Conservation (phyloP, 2,888 invertebrate species). For the Drosophila picticornis region DNA sequence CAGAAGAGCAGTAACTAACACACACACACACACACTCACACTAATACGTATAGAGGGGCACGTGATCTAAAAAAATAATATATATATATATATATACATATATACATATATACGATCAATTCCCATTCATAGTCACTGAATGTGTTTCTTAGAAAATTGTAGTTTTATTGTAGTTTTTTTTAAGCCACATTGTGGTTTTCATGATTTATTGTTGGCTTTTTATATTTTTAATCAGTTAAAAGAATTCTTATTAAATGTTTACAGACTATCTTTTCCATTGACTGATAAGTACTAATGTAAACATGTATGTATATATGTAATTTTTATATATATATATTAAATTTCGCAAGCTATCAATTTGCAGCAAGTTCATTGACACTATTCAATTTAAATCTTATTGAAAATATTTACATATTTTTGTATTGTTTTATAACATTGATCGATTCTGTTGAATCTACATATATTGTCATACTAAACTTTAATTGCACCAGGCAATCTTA, state of each 20-base stretch:
- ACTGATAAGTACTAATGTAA: constrained; percentile 38
- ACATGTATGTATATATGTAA: background rate
- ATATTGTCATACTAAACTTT: background rate
- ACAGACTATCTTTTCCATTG: constrained; percentile 8
- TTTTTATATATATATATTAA: constrained; percentile 8
- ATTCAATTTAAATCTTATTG: background rate
- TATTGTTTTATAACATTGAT: background rate
- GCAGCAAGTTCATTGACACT: constrained; percentile 59
- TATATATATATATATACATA: too few relatives aligned
- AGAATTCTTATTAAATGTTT: background rate
- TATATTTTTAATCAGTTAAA: background rate
- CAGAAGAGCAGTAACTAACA: constrained; percentile 21
- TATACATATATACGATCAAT: constrained; percentile 4
- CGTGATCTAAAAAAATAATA: background rate
- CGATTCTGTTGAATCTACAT: background rate
- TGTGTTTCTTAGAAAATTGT: background rate
- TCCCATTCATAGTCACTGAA: constrained; percentile 38
- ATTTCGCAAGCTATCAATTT: constrained; percentile 57
- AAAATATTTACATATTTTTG: background rate
- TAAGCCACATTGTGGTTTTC: background rate
- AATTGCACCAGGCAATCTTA: background rate
- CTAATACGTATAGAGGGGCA: background rate
- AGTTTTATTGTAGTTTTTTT: background rate
- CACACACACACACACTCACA: constrained; percentile 5
- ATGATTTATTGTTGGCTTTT: background rate